Evolutionary conservation across 2,797 vertebrate species (phyloP).

Genomic region (Limnodromus scolopaceus): DNA sequence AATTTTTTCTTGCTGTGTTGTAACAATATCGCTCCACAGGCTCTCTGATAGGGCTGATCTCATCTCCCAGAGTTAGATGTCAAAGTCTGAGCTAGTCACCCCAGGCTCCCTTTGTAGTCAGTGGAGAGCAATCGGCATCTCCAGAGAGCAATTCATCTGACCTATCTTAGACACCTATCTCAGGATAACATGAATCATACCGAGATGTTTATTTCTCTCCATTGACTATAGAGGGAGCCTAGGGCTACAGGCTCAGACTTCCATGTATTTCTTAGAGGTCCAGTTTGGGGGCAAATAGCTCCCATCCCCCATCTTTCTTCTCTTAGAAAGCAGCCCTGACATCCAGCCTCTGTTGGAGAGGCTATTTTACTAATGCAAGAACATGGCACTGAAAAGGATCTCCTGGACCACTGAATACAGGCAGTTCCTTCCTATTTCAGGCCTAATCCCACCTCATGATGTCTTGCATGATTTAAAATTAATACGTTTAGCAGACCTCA

Average conservation of each 20-base stretch:
- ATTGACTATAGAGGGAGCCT: constrained; percentile 70
- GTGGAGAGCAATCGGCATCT: constrained; percentile 58
- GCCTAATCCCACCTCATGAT: not conserved
- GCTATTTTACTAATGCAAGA: not conserved
- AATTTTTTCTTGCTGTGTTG: not conserved
- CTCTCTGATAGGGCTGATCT: constrained; percentile 50
- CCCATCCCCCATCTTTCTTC: not conserved
- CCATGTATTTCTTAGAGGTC: not conserved
- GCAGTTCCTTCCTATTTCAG: not conserved
- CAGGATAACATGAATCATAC: constrained; percentile 67
- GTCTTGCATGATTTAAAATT: not conserved
- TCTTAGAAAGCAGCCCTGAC: not conserved
- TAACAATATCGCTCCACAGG: not conserved
- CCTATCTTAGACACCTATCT: constrained; percentile 71
- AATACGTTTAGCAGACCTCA: not conserved
- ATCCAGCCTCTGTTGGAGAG: not conserved
- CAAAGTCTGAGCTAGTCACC: constrained; percentile 55
- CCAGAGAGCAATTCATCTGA: constrained; percentile 56
- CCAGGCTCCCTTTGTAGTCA: constrained; percentile 51
- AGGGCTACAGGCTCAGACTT: constrained; percentile 59
- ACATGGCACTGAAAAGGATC: not conserved
- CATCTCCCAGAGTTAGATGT: constrained; percentile 51
- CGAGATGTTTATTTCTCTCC: constrained; percentile 68
- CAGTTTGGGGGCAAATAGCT: not conserved
- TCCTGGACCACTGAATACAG: not conserved